A percentile compares a stretch with the other conserved stretches of the same genome.
Evolutionary conservation across 2,797 vertebrate species (phyloP).

Genomic region (Margarornis squamiger): DNA sequence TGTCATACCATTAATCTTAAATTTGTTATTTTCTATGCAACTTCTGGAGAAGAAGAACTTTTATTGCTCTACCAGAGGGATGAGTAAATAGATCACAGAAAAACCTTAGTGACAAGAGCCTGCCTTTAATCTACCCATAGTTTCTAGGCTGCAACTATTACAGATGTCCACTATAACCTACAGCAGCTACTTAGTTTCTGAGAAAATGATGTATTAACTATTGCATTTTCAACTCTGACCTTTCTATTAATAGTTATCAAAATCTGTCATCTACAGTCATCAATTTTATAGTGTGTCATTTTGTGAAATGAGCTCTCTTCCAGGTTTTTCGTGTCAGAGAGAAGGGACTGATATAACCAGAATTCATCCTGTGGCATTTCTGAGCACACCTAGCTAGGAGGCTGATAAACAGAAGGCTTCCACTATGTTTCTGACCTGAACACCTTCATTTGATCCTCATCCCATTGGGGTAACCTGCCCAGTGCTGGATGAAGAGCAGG

Average conservation of each 20-base stretch:
- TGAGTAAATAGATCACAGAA: slow-evolving; percentile 20
- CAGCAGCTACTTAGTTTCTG: not conserved
- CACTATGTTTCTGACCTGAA: not conserved
- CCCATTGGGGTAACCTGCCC: not conserved
- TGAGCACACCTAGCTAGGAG: not conserved
- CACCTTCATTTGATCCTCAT: not conserved
- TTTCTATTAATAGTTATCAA: slow-evolving; percentile 37
- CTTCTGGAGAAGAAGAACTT: slow-evolving; percentile 20
- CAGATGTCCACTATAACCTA: slow-evolving; percentile 6
- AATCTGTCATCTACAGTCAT: not conserved
- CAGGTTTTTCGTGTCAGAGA: not conserved
- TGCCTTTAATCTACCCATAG: slow-evolving; percentile 1
- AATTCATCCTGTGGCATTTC: not conserved
- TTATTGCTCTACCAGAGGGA: not conserved
- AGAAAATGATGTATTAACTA: not conserved
- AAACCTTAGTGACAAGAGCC: not conserved
- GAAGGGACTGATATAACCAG: not conserved
- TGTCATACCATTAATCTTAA: not conserved
- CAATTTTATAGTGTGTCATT: not conserved
- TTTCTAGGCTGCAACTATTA: slow-evolving; percentile 27
- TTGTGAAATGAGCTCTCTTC: not conserved
- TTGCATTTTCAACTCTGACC: slow-evolving; percentile 33
- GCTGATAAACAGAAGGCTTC: not conserved
- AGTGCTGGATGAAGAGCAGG: not conserved
- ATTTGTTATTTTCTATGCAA: not conserved